Evolutionary conservation across 2,113 vertebrate species (phyloP).

Genomic region (Peromyscus maniculatus): DNA sequence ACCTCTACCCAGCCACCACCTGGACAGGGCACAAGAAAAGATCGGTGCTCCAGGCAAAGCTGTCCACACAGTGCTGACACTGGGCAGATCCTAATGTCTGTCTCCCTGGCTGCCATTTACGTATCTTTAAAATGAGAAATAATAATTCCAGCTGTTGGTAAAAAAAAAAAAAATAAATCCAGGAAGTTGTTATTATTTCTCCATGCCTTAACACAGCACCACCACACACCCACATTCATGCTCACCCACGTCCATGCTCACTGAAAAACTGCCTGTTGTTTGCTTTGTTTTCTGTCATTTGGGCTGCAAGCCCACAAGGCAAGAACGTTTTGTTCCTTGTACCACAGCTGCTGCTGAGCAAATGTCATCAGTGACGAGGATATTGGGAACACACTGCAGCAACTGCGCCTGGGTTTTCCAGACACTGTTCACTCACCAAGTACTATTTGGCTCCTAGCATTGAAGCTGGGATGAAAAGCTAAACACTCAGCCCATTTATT

Average conservation of each 20-base stretch:
- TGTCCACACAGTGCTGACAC: not conserved
- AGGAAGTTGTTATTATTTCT: not conserved
- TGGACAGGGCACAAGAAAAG: not conserved
- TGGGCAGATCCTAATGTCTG: not conserved
- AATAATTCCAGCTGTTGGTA: not conserved
- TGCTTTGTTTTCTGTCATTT: conserved; percentile 63
- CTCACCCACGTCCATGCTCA: not conserved
- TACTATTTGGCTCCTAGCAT: not conserved
- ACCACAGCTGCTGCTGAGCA: conserved; percentile 31
- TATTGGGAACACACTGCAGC: conserved; percentile 42
- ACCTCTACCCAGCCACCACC: not conserved
- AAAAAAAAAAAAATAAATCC: too few species aligned
- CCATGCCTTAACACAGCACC: not conserved
- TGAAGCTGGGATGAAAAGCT: conserved; percentile 24
- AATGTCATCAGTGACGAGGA: conserved; percentile 62
- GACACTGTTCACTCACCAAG: conserved; percentile 12
- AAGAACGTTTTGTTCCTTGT: conserved; percentile 66
- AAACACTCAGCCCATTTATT: not conserved
- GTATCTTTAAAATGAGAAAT: conserved; percentile 44
- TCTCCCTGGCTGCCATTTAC: conserved; percentile 9
- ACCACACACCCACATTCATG: not conserved
- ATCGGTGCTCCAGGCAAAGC: not conserved
- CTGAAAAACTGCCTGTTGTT: conserved; percentile 41
- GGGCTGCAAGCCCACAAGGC: conserved; percentile 35
- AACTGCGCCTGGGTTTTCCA: conserved; percentile 10